Conservation (phyloP, 2,113 vertebrate species). For the Callorhinus ursinus region DNA sequence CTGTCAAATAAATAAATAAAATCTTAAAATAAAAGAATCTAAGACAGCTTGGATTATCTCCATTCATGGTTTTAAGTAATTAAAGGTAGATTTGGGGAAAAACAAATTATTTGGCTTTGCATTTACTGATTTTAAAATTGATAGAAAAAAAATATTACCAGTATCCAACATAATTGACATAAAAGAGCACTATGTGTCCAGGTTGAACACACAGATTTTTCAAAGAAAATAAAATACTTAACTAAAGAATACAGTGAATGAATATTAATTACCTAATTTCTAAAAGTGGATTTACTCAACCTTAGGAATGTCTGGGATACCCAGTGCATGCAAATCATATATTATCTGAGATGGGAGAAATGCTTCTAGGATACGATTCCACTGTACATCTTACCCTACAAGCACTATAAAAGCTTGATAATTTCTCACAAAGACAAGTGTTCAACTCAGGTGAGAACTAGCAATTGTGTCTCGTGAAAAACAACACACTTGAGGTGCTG, state of each 20-base stretch:
- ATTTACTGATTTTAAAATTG: neutral
- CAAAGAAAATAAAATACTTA: slow-evolving; percentile 17
- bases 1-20: too few relatives aligned
- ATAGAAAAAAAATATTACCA: neutral
- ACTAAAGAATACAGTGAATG: neutral
- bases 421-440: slow-evolving; percentile 7
- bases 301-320: neutral
- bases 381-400: neutral
- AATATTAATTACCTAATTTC: neutral
- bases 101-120: slow-evolving; percentile 4
- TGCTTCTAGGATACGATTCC: neutral
- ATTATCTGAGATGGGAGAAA: neutral
- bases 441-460: neutral
- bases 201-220: neutral
- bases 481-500: neutral
- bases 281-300: neutral
- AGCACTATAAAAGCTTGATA: neutral
- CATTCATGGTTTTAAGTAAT: neutral
- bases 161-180: neutral
- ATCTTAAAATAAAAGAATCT: neutral
- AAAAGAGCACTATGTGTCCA: neutral
- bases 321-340: neutral
- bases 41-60: neutral
- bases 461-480: neutral
- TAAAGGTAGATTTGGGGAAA: neutral